Conservation (phyloP, 2,888 invertebrate genomes). For the Oxystoma pomonae region DNA sequence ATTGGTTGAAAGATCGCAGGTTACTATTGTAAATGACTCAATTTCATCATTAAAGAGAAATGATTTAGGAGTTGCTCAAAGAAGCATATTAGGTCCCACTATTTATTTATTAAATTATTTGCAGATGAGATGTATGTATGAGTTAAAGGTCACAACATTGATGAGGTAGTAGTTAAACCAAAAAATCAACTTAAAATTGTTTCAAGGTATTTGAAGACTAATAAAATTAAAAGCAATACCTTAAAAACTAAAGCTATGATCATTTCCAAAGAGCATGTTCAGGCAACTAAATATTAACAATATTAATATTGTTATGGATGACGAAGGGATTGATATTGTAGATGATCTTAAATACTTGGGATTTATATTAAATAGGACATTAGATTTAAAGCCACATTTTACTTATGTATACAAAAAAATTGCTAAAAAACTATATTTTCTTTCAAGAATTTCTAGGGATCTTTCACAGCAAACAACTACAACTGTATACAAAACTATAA, state of each 20-base stretch:
- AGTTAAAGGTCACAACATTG: neutral
- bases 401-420: slow-evolving; percentile 9
- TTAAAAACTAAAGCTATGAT: slow-evolving; percentile 7
- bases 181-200: neutral
- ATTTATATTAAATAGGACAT: slow-evolving; percentile 6
- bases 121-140: neutral
- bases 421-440: slow-evolving; percentile 5
- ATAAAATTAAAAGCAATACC: neutral
- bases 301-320: slow-evolving; percentile 3
- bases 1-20: too few relatives aligned
- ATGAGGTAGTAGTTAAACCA: neutral
- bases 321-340: slow-evolving; percentile 6
- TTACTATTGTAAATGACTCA: too few relatives aligned
- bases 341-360: slow-evolving; percentile 8
- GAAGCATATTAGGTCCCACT: too few relatives aligned
- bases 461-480: slow-evolving; percentile 3
- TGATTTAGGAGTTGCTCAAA: too few relatives aligned
- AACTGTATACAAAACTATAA: slow-evolving; percentile 5
- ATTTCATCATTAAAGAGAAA: too few relatives aligned
- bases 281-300: neutral
- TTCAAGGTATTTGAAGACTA: neutral
- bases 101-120: neutral
- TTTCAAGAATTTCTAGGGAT: neutral
- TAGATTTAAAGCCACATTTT: slow-evolving; percentile 6
- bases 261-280: neutral